Evolutionary conservation across 1,140 invertebrate species (phyloP), one percentile per base, ranked within the genome.

Genomic region (Calephelis virginiensis): DNA sequence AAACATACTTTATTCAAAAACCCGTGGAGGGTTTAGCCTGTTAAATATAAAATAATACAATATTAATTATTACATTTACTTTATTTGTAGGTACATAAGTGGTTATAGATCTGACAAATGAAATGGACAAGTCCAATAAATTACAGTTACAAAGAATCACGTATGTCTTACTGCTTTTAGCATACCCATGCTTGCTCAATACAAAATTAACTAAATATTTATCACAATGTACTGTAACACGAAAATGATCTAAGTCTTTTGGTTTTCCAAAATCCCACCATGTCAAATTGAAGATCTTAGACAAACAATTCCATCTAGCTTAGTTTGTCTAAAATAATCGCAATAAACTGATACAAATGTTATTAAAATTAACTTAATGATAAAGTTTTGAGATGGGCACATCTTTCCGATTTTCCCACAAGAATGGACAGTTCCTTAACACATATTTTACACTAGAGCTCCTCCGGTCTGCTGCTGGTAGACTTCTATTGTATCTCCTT

Each of bases 381-480:
- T 83, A 84, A 76, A 78, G 75, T 75, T 82, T 86, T 86, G 82
- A 87, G 83, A 86, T 82, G 81, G 83, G 76, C 69, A 83, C 79
- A 81, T 81, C 77, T 71, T 78, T 78, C 70, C 74, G 67, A 78
- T 28, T 85, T 67, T 78, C 78, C 80, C 74, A 74, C 76, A 67
- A 77, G 73, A 75, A 76, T 82, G 80, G 82, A 85, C 83, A 85
- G 83, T 89, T 85, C 83, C 83, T 90, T 86, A 88, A 76, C 61
- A 69, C 79, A 82, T 64, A 69, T 77, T 74, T 83, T 87, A 89
- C 83, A 83, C 88, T 89, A 87, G 68, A 80, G 74, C 73, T 67
- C 97, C 97, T 67, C 97, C 97, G 53, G 97, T 97, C 90, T 98
- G 97, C 91, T 98, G 97, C 91, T 98, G 97, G 87, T 98, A 98